Conservation (phyloP, 2,797 vertebrate genomes). For the Pempheris klunzingeri region DNA sequence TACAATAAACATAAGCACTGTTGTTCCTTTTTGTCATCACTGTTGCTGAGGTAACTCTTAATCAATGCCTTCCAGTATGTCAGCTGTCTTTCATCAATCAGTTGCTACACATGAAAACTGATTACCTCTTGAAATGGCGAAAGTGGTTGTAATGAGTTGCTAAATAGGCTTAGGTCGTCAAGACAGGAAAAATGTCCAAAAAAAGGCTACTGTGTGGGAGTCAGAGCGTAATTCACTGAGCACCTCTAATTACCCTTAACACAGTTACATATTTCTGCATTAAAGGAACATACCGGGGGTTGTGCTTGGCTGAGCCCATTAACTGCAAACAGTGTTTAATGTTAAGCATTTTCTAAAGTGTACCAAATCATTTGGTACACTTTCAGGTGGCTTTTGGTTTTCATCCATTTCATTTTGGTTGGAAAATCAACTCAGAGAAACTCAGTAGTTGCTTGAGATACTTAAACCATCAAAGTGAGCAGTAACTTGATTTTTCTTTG, state of each 20-base stretch:
- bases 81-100: slow-evolving; percentile 54
- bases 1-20: slow-evolving; percentile 31
- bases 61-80: slow-evolving; percentile 45
- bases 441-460: not conserved
- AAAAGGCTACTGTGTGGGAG: slow-evolving; percentile 64
- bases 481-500: not conserved
- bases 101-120: slow-evolving; percentile 49
- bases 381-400: slow-evolving; percentile 7
- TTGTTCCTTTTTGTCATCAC: slow-evolving; percentile 22
- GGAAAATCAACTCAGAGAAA: not conserved
- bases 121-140: slow-evolving; percentile 63
- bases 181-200: slow-evolving; percentile 56
- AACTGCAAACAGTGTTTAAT: slow-evolving; percentile 46
- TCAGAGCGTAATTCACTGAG: slow-evolving; percentile 58
- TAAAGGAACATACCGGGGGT: slow-evolving; percentile 43
- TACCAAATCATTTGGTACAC: not conserved
- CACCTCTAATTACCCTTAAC: slow-evolving; percentile 67
- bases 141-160: slow-evolving; percentile 66
- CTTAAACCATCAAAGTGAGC: not conserved
- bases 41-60: slow-evolving; percentile 51
- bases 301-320: slow-evolving; percentile 44
- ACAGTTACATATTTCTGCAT: slow-evolving; percentile 51
- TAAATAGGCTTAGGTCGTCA: slow-evolving; percentile 66
- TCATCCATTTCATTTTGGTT: not conserved
- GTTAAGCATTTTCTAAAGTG: slow-evolving; percentile 26